Evolutionary conservation across 1,140 invertebrate genomes (phyloP).

Genomic region (Trialeurodes vaporariorum): DNA sequence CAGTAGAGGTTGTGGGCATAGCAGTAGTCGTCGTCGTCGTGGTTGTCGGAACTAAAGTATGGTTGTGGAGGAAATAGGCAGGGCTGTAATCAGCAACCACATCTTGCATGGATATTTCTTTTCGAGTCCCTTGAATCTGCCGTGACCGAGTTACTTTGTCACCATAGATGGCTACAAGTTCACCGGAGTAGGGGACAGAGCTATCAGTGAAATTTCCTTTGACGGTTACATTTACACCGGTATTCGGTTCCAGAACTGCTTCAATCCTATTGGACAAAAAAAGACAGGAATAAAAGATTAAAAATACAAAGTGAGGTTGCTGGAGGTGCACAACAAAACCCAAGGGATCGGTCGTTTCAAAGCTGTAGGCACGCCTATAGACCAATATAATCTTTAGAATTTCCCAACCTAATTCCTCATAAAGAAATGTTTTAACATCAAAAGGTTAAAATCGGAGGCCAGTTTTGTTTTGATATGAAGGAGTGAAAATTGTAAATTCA

Average conservation of each 20-base stretch:
- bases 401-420: too few relatives aligned
- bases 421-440: too few relatives aligned
- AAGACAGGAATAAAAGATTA: too few relatives aligned
- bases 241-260: conserved; percentile 51
- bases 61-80: conserved; percentile 59
- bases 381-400: too few relatives aligned
- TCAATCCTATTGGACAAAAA: too few relatives aligned
- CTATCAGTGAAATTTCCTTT: conserved; percentile 53
- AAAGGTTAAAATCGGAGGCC: too few relatives aligned
- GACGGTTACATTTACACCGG: conserved; percentile 64
- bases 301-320: too few relatives aligned
- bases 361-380: conserved; percentile 20
- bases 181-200: conserved; percentile 57
- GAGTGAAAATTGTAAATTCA: too few relatives aligned
- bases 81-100: conserved; percentile 52
- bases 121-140: conserved; percentile 42
- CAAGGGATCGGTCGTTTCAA: background rate
- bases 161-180: conserved; percentile 53
- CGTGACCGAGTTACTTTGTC: conserved; percentile 41
- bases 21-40: conserved; percentile 54
- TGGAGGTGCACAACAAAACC: too few relatives aligned
- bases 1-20: conserved; percentile 38
- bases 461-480: too few relatives aligned
- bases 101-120: conserved; percentile 49
- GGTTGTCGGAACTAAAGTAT: conserved; percentile 61